A percentile compares a stretch with the other conserved stretches of the same genome.
These are phyloP conservation scores for Alligator mississippiensis DNA, from an alignment of 2,113 vertebrate genomes.

Conservation along the genomic window DNA sequence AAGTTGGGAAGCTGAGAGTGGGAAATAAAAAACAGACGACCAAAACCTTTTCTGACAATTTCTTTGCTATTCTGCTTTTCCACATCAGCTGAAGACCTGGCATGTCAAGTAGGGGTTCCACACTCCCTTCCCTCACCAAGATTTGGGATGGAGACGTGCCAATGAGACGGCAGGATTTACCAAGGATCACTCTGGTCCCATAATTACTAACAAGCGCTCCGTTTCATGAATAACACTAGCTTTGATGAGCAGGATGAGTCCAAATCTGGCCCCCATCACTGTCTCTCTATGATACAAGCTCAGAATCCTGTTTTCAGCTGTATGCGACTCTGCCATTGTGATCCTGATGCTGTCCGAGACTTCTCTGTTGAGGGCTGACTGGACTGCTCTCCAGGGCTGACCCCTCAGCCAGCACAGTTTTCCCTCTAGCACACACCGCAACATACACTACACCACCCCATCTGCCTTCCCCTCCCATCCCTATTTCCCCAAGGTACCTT, in stretches of 20 bases:
- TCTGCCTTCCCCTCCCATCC: no score
- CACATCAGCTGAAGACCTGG: no score
- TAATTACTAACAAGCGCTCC: neutral
- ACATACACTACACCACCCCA: neutral
- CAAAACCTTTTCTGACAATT: no score
- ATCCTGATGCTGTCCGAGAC: neutral
- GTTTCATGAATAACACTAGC: neutral
- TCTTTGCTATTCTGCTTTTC: no score
- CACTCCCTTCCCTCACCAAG: no score
- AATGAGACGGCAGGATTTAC: neutral
- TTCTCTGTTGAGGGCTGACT: no score
- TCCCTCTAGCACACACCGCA: neutral
- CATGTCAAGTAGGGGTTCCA: no score
- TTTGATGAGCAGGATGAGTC: neutral
- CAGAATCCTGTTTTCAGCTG: rapidly evolving
- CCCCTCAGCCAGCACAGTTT: neutral
- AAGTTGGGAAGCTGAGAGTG: no score
- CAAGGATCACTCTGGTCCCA: neutral
- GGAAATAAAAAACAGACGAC: no score
- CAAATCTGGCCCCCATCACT: neutral
- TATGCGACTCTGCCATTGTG: neutral
- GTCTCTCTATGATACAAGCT: neutral
- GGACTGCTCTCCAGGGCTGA: no score
- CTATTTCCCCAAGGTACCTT: no score
- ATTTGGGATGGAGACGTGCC: no score